Conservation (phyloP, 2,113 vertebrate species). For the Rhea americana region DNA sequence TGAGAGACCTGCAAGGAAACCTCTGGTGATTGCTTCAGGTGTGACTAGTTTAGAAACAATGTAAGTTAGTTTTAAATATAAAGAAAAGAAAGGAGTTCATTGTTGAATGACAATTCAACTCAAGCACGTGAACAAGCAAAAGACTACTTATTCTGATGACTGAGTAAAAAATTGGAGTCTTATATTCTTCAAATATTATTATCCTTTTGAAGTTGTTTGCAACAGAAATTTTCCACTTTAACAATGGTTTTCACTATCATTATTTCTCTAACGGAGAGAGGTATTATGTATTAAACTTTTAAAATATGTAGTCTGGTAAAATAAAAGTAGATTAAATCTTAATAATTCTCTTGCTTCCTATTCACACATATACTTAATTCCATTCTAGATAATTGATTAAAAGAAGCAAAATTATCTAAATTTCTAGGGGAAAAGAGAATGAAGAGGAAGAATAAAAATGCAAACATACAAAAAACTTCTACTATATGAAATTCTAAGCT, state of each 20-base stretch:
- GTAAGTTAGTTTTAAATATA: neutral
- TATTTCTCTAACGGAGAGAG: neutral
- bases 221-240: neutral
- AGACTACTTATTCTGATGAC: neutral
- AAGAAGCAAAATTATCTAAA: neutral
- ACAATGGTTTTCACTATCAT: neutral
- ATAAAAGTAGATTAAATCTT: neutral
- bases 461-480: neutral
- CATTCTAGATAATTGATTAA: neutral
- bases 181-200: neutral
- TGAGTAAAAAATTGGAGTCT: neutral
- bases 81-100: neutral
- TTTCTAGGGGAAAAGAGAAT: neutral
- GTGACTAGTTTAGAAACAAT: slow-evolving; percentile 25
- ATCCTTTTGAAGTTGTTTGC: neutral
- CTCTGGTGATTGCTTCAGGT: neutral
- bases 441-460: neutral
- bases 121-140: neutral
- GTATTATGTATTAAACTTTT: neutral
- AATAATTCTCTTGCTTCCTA: neutral
- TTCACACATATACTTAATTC: neutral
- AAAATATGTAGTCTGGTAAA: neutral
- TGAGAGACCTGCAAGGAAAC: slow-evolving; percentile 12
- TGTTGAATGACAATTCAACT: neutral
- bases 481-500: neutral